A percentile compares a stretch with the other conserved stretches of the same genome.
phyloP scores from a whole-genome alignment of 2,888 invertebrate species.

The Drosophila austrosaltans region DNA sequence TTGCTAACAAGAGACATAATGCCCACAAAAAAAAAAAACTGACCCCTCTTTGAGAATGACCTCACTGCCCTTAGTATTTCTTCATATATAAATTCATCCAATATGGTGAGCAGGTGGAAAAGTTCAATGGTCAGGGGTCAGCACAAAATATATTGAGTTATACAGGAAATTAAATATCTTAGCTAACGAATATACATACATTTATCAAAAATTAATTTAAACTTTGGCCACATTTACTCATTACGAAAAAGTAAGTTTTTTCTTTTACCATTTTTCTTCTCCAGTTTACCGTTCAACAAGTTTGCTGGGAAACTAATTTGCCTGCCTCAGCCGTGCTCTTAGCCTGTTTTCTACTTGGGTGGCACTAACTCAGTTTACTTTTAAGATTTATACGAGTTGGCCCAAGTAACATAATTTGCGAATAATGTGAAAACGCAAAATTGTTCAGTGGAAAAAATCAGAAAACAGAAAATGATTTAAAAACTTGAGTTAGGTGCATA shows the following conservation, averaged over 20 bases:
- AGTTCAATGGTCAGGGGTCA: slow-evolving; percentile 13
- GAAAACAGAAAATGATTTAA: slow-evolving; percentile 58
- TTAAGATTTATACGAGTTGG: slow-evolving; percentile 71
- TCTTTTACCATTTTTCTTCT: slow-evolving; percentile 9
- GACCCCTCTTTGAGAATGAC: slow-evolving; percentile 9
- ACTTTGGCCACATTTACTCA: slow-evolving; percentile 77
- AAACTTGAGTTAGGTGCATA: slow-evolving; percentile 53
- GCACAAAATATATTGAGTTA: slow-evolving; percentile 3
- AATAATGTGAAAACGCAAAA: slow-evolving; percentile 45
- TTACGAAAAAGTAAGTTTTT: slow-evolving; percentile 62
- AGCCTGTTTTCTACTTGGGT: slow-evolving; percentile 55
- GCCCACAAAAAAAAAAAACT: neutral
- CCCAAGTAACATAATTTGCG: slow-evolving; percentile 73
- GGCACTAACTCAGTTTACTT: slow-evolving; percentile 32
- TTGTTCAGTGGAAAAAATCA: slow-evolving; percentile 15
- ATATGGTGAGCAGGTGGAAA: neutral
- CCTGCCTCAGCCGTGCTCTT: slow-evolving; percentile 30
- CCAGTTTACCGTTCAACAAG: slow-evolving; percentile 68
- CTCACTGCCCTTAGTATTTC: slow-evolving; percentile 1
- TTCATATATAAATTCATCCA: neutral
- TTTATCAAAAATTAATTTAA: slow-evolving; percentile 73
- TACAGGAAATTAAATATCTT: slow-evolving; percentile 59
- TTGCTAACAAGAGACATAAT: neutral
- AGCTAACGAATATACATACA: slow-evolving; percentile 48
- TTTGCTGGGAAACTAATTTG: slow-evolving; percentile 66